Conservation (phyloP, 2,888 invertebrate genomes). For the Merodon equestris region DNA sequence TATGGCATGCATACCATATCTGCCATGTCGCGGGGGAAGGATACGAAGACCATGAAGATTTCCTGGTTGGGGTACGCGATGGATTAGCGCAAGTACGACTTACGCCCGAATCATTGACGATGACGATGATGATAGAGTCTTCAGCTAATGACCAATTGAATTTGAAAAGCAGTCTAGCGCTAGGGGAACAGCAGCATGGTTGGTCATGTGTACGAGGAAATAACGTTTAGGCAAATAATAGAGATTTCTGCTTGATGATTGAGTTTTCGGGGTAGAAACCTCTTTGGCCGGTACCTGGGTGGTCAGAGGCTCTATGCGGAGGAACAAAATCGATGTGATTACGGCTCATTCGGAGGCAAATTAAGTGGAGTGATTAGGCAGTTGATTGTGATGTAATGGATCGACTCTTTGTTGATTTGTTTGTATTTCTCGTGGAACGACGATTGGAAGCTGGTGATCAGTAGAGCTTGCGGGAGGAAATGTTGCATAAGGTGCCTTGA, state of each 20-base stretch:
- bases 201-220: constrained; percentile 38
- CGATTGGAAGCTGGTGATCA: too few species aligned
- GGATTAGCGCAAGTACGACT: constrained; percentile 28
- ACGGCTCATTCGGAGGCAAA: too few species aligned
- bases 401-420: too few species aligned
- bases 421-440: too few species aligned
- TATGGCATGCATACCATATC: background rate
- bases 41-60: constrained; percentile 42
- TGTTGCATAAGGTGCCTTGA: too few species aligned
- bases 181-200: too few species aligned
- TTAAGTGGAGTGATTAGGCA: too few species aligned
- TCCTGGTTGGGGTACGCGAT: constrained; percentile 44
- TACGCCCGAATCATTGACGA: constrained; percentile 40
- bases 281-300: constrained; percentile 29
- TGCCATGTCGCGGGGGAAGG: constrained; percentile 1
- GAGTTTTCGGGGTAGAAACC: constrained; percentile 13
- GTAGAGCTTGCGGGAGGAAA: too few species aligned
- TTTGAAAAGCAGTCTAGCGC: constrained; percentile 6
- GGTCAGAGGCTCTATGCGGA: constrained; percentile 19
- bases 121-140: constrained; percentile 26
- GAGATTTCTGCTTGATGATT: constrained; percentile 57
- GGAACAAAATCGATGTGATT: too few species aligned
- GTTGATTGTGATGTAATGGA: too few species aligned
- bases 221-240: constrained; percentile 46
- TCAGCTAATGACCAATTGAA: constrained; percentile 60